phyloP scores from a whole-genome alignment of 1,140 invertebrate species.

The Drosophila arizonae region DNA sequence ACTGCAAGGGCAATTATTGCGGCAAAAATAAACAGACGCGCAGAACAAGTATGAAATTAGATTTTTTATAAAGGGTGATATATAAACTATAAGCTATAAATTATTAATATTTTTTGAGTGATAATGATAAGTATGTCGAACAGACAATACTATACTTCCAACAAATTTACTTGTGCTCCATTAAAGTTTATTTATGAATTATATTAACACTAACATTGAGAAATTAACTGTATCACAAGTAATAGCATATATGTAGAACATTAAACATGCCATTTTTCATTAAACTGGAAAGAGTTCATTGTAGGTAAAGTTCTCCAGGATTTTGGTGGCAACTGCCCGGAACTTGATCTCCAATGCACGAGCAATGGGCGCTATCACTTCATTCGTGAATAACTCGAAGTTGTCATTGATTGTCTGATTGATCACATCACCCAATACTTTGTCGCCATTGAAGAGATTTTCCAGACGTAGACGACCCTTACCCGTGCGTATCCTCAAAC shows the following conservation, averaged over 20 bases:
- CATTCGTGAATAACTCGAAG: constrained; percentile 85
- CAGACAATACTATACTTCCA: not conserved
- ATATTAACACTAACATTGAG: constrained; percentile 59
- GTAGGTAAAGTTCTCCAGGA: constrained; percentile 85
- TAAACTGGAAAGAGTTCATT: constrained; percentile 85
- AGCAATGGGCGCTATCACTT: constrained; percentile 85
- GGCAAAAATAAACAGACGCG: not conserved
- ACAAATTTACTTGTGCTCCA: constrained; percentile 7
- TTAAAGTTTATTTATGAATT: constrained; percentile 47
- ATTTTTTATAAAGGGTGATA: too few relatives aligned
- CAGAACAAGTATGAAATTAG: not conserved
- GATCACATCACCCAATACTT: constrained; percentile 84
- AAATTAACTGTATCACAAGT: constrained; percentile 71
- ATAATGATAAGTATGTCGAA: not conserved
- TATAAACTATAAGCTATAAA: too few relatives aligned
- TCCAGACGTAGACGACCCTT: constrained; percentile 84
- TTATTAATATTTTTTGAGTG: not conserved
- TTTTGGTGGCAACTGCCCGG: constrained; percentile 84
- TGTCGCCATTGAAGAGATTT: constrained; percentile 87
- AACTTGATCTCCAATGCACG: constrained; percentile 84
- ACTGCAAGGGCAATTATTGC: not conserved
- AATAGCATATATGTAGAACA: constrained; percentile 29
- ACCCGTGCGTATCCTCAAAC: constrained; percentile 85
- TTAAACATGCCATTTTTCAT: constrained; percentile 9
- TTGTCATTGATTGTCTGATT: constrained; percentile 87